Evolutionary conservation across 1,140 invertebrate genomes (phyloP).

Genomic region (Trinorchestia longiramus): DNA sequence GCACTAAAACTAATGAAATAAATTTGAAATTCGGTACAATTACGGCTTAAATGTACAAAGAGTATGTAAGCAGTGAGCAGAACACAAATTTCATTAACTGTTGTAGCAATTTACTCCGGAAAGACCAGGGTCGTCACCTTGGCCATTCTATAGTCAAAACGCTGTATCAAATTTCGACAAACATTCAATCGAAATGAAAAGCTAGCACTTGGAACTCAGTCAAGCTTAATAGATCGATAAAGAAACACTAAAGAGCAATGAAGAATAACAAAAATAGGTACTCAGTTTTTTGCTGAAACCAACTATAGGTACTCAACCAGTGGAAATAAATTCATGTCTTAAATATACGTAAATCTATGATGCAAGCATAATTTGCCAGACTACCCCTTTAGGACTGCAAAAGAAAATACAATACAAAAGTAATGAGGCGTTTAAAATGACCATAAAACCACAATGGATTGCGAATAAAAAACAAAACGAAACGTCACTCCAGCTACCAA

Average conservation of each 20-base stretch:
- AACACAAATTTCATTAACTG: too few species aligned
- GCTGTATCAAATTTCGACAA: neutral
- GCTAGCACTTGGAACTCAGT: neutral
- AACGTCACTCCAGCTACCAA: neutral
- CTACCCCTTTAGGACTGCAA: neutral
- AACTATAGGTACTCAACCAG: neutral
- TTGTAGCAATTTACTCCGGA: too few species aligned
- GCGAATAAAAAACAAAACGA: neutral
- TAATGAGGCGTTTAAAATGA: neutral
- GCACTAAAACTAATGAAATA: too few species aligned
- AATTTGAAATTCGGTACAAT: too few species aligned
- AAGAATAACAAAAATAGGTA: neutral
- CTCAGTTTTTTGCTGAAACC: neutral
- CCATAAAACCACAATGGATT: neutral
- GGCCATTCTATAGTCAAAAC: too few species aligned
- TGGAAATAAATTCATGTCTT: neutral
- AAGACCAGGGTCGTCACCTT: too few species aligned
- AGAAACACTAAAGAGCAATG: neutral
- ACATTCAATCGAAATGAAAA: neutral
- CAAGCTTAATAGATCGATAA: neutral
- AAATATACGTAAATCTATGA: neutral
- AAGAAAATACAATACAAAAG: neutral
- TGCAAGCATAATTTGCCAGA: neutral
- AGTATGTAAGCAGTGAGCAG: too few species aligned
- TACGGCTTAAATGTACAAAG: too few species aligned